A percentile compares a stretch with the other conserved stretches of the same genome.
These are phyloP conservation scores for Ephestia elutella DNA, from an alignment of 1,140 invertebrate genomes.

Conservation along the genomic window DNA sequence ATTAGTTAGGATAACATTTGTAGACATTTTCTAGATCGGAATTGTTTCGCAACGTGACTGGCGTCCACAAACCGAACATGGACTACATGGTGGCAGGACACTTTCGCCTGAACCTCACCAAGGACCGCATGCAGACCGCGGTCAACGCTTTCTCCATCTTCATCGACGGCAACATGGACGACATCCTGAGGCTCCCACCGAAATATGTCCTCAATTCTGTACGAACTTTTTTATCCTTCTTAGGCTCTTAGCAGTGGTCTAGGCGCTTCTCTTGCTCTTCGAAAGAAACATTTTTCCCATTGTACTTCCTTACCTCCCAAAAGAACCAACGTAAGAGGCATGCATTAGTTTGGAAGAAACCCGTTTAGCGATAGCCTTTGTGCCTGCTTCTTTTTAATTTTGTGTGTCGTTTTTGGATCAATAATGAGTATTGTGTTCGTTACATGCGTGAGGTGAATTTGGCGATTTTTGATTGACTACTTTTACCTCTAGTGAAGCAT, in stretches of 20 bases:
- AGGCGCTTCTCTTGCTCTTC: background rate
- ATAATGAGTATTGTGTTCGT: too few relatives aligned
- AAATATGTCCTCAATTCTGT: slow-evolving; percentile 54
- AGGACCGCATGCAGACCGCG: slow-evolving; percentile 61
- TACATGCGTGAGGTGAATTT: too few relatives aligned
- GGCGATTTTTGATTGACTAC: too few relatives aligned
- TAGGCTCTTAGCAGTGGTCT: slow-evolving; percentile 14
- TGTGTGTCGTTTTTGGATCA: too few relatives aligned
- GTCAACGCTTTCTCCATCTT: slow-evolving; percentile 59
- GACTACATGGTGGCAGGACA: slow-evolving; percentile 44
- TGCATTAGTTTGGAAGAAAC: too few relatives aligned
- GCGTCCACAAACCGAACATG: slow-evolving; percentile 35
- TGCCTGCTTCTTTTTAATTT: too few relatives aligned
- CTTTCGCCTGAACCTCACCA: slow-evolving; percentile 37
- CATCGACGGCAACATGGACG: slow-evolving; percentile 34
- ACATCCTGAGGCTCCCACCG: slow-evolving; percentile 38
- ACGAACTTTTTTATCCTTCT: background rate
- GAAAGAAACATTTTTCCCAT: background rate
- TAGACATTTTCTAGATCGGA: slow-evolving; percentile 36
- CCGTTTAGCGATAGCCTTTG: too few relatives aligned
- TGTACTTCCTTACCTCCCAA: too few relatives aligned
- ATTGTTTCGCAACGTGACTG: slow-evolving; percentile 37
- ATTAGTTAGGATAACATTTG: too few relatives aligned
- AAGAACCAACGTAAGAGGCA: too few relatives aligned
- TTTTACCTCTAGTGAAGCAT: too few relatives aligned